Percentiles rank a stretch among this genome's conserved stretches.
phyloP scores from a whole-genome alignment of 2,797 vertebrate genomes.

The Spea hammondii region DNA sequence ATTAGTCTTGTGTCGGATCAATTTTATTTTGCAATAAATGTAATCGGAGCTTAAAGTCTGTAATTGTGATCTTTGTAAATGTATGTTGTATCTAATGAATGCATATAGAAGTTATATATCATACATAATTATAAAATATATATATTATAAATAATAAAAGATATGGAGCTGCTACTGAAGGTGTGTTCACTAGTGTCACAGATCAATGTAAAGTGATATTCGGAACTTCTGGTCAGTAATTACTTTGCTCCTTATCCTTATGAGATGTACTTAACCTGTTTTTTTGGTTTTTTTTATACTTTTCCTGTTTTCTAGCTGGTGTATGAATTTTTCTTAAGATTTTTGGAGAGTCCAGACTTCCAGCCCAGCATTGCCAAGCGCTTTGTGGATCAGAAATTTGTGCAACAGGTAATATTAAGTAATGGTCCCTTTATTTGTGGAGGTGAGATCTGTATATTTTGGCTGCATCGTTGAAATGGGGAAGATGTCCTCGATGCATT shows the following conservation, averaged over 20 bases:
- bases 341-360: conserved; percentile 96
- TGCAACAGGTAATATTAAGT: conserved; percentile 81
- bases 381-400: conserved; percentile 96
- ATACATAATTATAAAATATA: too few relatives aligned
- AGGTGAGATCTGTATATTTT: neutral
- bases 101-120: too few relatives aligned
- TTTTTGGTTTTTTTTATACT: neutral
- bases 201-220: neutral
- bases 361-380: conserved; percentile 94
- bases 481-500: neutral
- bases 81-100: too few relatives aligned
- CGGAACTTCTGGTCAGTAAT: too few relatives aligned
- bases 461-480: neutral
- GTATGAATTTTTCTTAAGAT: conserved; percentile 96
- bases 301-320: conserved; percentile 79
- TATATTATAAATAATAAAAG: too few relatives aligned
- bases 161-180: too few relatives aligned
- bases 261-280: too few relatives aligned
- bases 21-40: too few relatives aligned
- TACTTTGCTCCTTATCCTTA: too few relatives aligned
- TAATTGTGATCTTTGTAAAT: too few relatives aligned
- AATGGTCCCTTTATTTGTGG: neutral
- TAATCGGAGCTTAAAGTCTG: too few relatives aligned
- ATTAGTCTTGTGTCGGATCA: too few relatives aligned
- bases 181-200: neutral